Percentiles rank a stretch among this genome's conserved stretches.
Evolutionary conservation across 2,113 vertebrate species (phyloP).

Genomic region (Lutjanus erythropterus): DNA sequence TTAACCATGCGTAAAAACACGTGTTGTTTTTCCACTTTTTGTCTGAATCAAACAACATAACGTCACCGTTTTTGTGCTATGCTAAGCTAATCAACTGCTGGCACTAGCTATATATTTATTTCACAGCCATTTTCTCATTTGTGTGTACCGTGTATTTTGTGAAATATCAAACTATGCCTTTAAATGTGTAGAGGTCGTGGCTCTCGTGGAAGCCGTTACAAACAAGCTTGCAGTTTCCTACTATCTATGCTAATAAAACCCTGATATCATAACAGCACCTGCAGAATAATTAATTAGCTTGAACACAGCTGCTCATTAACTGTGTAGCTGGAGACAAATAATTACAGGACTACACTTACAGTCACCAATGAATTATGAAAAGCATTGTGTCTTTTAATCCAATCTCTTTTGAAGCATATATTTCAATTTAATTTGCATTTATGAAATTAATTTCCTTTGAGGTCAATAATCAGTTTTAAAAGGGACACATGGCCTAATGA

Average conservation of each 20-base stretch:
- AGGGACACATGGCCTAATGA: neutral
- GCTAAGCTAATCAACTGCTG: neutral
- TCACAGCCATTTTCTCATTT: neutral
- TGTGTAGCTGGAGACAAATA: conserved; percentile 35
- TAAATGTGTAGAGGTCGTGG: neutral
- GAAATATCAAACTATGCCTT: neutral
- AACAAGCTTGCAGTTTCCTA: neutral
- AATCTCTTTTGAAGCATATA: conserved; percentile 28
- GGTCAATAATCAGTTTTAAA: conserved; percentile 25
- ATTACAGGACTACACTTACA: conserved; percentile 36
- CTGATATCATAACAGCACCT: conserved; percentile 47
- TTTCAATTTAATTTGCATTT: conserved; percentile 35
- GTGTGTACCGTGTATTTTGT: neutral
- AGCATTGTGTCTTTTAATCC: conserved; percentile 15
- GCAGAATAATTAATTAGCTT: conserved; percentile 43
- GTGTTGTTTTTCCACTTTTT: neutral
- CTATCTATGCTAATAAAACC: conserved; percentile 48
- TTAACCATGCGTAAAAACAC: neutral
- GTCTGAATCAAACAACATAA: neutral
- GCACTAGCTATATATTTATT: neutral
- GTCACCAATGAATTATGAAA: conserved; percentile 23
- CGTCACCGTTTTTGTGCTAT: neutral
- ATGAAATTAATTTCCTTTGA: conserved; percentile 3
- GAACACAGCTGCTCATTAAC: conserved; percentile 67
- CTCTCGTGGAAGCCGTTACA: neutral